These are phyloP conservation scores for Suncus etruscus DNA, from an alignment of 2,113 vertebrate species.

Conservation along the genomic window DNA sequence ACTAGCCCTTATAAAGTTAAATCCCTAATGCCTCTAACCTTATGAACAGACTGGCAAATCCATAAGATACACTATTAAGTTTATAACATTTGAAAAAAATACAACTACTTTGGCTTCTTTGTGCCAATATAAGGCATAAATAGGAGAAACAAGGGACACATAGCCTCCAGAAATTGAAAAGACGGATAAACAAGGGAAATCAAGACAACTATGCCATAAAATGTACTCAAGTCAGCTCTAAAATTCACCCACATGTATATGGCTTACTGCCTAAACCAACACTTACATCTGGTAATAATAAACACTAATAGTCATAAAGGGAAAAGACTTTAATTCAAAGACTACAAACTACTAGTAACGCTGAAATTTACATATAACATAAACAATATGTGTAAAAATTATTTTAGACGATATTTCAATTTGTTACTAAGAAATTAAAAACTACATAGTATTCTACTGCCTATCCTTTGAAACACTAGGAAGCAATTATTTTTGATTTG, in stretches of 20 bases:
- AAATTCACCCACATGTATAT: slow-evolving; percentile 52
- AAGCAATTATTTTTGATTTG: slow-evolving; percentile 46
- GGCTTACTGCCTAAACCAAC: slow-evolving; percentile 61
- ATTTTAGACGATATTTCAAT: slow-evolving; percentile 49
- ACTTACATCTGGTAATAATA: slow-evolving; percentile 67
- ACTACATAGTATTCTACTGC: slow-evolving; percentile 12
- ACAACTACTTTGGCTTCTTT: not conserved
- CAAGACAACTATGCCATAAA: slow-evolving; percentile 47
- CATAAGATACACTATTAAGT: not conserved
- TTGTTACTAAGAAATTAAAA: slow-evolving; percentile 61
- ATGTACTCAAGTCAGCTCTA: not conserved
- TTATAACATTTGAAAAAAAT: slow-evolving; percentile 28
- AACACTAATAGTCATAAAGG: slow-evolving; percentile 62
- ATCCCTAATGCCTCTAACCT: not conserved
- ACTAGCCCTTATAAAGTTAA: not conserved
- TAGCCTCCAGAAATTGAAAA: not conserved
- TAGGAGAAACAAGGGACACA: not conserved
- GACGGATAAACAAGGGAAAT: slow-evolving; percentile 7
- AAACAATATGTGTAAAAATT: slow-evolving; percentile 57
- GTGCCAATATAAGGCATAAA: not conserved
- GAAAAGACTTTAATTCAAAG: slow-evolving; percentile 66
- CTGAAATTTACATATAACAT: slow-evolving; percentile 60
- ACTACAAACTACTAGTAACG: slow-evolving; percentile 45
- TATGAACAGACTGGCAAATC: not conserved
- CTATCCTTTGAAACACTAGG: slow-evolving; percentile 66